Evolutionary conservation across 2,888 invertebrate genomes (phyloP), one percentile per base, ranked within the genome.

Genomic region (Mactromeris polynyma): DNA sequence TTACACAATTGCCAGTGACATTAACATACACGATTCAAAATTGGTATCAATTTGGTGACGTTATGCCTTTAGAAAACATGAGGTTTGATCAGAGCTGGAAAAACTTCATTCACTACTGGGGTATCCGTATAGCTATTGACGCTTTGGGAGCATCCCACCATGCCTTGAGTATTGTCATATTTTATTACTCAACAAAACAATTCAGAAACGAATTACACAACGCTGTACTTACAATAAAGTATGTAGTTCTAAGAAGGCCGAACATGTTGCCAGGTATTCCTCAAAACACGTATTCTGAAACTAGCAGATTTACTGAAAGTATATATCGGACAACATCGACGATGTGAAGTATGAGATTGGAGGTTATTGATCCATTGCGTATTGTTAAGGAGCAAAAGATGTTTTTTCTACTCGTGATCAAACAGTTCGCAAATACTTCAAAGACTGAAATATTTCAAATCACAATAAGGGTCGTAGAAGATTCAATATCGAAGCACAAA

Each of bases 121-220:
- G 93, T 9, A 91, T 93, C 9, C 92, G 96, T 79, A 94, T 94
- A 33, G 89, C 96, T 11, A 93, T 96, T 21, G 95, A 96, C 89
- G 94, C 95, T 79, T 90, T 96, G 3, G 95, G 96, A 2, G 93
- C 96, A 78, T 96, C 96, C 0, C 96, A 96, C 83, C 95, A 96
- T 83, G 96, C 96, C 0, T 94, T 95, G 81, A 96, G 96, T 92
- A 93, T 95, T n/a, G 94, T 95, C 80, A 93, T 95, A 42, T 95
- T 95, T 90, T 93, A 93, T 42, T 84, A 90, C 26, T 95, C 94
- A 14, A 94, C 95, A 14, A 92, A 92, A 83, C 93, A 94, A 51
- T 95, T 95, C 81, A 82, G 94, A 26, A 89, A 85, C 17, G 93
- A 94, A 81, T 17, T 86, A 17, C 26, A 73, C 11, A 83, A 83